Base-by-base conservation (phyloP, 2,888 invertebrate species). In the Phymatocera aterrima region DNA sequence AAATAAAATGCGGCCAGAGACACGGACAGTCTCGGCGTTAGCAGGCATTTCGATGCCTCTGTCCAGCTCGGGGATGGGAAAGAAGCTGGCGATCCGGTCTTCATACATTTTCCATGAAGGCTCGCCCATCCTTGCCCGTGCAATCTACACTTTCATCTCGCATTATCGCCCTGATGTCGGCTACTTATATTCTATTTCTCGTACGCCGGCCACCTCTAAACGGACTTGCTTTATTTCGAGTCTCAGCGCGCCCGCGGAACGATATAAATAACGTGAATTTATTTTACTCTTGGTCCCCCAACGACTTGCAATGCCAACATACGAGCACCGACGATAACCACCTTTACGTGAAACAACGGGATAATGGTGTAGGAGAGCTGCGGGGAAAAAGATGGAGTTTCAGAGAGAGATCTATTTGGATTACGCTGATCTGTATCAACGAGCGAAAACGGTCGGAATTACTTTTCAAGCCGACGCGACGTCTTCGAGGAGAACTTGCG, bases 81-180 rank as follows among this genome's bases (percentile, higher is more conserved):
- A 79, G 77, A 83, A 82, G 83, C 79, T 64, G 83, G 82, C 83
- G 82, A 80, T 82, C 82, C 84, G 83, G 84, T 84, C 85, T 86
- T 87, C 87, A 86, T 88, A 87, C 86, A 88, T 88, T 88, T 87
- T 88, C 86, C 86, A 88, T 87, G 88, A 85, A 84, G 81, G 79
- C 65, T 79, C 48, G 51, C 61, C 78, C 78, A 78, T 48, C 34
- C 78, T 77, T 15, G 65, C 77, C 79, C 61, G 61, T 64, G 61
- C 78, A 74, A 78, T 79, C 79, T 78, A 81, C 79, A 80, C 80
- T 79, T 60, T 79, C 83, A 79, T 74, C 79, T 81, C 83, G 84
- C 85, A 85, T 85, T 85, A 85, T 85, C 84, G 82, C 83, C 82
- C 82, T 84, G 85, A 84, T 84, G 85, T 82, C 78, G 84, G 83